Percentiles rank a stretch among this genome's conserved stretches.
Conservation (phyloP, 2,797 vertebrate species). For the Xiphophorus birchmanni region DNA sequence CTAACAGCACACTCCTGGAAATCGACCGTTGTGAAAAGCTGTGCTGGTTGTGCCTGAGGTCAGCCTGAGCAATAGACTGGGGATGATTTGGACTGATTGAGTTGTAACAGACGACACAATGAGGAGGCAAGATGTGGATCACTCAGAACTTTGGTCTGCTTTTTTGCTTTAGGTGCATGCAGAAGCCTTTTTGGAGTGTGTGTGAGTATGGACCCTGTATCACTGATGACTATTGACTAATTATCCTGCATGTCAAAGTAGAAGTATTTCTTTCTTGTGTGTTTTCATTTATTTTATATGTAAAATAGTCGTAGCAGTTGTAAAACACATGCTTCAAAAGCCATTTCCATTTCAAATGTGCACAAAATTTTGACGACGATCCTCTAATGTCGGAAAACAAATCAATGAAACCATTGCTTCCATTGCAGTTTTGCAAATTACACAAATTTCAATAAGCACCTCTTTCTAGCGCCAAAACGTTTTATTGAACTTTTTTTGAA, state of each 20-base stretch:
- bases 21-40: slow-evolving; percentile 21
- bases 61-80: slow-evolving; percentile 21
- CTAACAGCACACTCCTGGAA: slow-evolving; percentile 27
- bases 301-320: not conserved
- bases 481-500: no score
- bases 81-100: slow-evolving; percentile 35
- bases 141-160: slow-evolving; percentile 6
- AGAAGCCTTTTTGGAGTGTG: not conserved
- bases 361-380: no score
- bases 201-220: not conserved
- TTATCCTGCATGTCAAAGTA: slow-evolving; percentile 24
- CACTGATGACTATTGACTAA: slow-evolving; percentile 9
- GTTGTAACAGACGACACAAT: slow-evolving; percentile 8
- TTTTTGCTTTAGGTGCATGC: slow-evolving; percentile 7
- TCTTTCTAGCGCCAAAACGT: no score
- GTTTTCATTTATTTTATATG: not conserved
- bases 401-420: no score
- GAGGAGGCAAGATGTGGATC: slow-evolving; percentile 58
- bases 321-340: not conserved
- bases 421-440: no score
- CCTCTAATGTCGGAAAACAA: no score
- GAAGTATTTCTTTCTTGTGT: not conserved
- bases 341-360: no score
- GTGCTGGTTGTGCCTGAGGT: slow-evolving; percentile 31
- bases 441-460: no score